phyloP scores from a whole-genome alignment of 1,140 invertebrate species.

The Zeugodacus cucurbitae region DNA sequence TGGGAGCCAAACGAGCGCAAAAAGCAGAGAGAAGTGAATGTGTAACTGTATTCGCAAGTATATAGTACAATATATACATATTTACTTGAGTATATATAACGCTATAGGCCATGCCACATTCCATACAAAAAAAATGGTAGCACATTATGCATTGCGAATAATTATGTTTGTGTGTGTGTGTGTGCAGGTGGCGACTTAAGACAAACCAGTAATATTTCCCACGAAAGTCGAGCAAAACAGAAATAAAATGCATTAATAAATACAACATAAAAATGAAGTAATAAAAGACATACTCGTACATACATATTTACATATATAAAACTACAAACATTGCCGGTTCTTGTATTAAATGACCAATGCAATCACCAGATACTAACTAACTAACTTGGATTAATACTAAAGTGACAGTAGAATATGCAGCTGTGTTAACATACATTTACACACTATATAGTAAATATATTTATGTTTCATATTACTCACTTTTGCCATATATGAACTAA shows the following conservation, averaged over 20 bases:
- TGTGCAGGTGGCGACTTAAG: background rate
- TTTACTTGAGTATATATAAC: background rate
- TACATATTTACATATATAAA: too few relatives aligned
- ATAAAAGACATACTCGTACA: background rate
- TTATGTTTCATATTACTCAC: background rate
- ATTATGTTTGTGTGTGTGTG: background rate
- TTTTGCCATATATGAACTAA: background rate
- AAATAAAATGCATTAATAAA: constrained; percentile 3
- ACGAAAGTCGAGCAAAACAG: constrained; percentile 40
- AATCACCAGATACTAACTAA: background rate
- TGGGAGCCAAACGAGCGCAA: background rate
- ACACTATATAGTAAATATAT: background rate
- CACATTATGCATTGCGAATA: background rate
- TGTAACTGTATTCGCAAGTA: background rate
- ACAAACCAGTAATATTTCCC: constrained; percentile 29
- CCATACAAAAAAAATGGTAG: background rate
- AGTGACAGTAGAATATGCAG: too few relatives aligned
- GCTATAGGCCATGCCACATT: background rate
- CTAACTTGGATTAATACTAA: background rate
- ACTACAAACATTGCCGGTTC: background rate
- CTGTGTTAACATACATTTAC: background rate
- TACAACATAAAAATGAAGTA: constrained; percentile 17
- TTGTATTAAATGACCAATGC: background rate
- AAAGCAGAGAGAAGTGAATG: background rate
- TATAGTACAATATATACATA: background rate